Conservation (phyloP, 2,888 invertebrate genomes). For the Scaeva pyrastri region DNA sequence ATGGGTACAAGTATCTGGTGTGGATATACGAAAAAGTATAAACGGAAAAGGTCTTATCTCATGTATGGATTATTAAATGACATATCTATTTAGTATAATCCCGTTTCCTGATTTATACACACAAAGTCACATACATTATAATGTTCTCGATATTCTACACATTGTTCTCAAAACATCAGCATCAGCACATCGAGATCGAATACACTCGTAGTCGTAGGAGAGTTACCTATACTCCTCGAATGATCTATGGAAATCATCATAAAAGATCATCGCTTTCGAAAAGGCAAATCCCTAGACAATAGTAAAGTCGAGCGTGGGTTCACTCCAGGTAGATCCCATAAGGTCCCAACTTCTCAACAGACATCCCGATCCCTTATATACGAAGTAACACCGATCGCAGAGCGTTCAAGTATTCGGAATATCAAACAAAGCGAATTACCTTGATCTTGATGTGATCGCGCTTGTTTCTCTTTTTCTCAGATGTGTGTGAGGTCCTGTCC, state of each 20-base stretch:
- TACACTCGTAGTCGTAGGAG: neutral
- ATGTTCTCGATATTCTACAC: constrained; percentile 26
- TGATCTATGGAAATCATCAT: constrained; percentile 8
- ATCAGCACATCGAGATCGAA: constrained; percentile 10
- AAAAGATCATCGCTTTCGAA: constrained; percentile 61
- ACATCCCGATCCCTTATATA: constrained; percentile 43
- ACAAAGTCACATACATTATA: constrained; percentile 1
- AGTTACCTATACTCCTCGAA: neutral
- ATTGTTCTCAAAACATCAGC: constrained; percentile 55
- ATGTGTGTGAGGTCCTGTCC: constrained; percentile 65
- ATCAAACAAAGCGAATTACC: constrained; percentile 69
- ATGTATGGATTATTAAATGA: constrained; percentile 68
- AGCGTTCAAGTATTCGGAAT: constrained; percentile 27
- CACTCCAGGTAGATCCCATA: constrained; percentile 52
- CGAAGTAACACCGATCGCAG: neutral
- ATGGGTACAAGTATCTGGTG: too few relatives aligned
- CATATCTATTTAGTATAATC: constrained; percentile 68
- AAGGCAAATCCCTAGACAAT: constrained; percentile 71
- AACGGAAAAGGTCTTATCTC: constrained; percentile 63
- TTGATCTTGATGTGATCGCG: constrained; percentile 67
- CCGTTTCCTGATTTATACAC: constrained; percentile 57
- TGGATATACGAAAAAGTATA: constrained; percentile 36
- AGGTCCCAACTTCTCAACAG: constrained; percentile 8
- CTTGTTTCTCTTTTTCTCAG: constrained; percentile 28
- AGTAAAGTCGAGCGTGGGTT: constrained; percentile 66